A percentile compares a stretch with the other conserved stretches of the same genome.
Conservation (phyloP, 2,113 vertebrate species). For the Lepus americanus region DNA sequence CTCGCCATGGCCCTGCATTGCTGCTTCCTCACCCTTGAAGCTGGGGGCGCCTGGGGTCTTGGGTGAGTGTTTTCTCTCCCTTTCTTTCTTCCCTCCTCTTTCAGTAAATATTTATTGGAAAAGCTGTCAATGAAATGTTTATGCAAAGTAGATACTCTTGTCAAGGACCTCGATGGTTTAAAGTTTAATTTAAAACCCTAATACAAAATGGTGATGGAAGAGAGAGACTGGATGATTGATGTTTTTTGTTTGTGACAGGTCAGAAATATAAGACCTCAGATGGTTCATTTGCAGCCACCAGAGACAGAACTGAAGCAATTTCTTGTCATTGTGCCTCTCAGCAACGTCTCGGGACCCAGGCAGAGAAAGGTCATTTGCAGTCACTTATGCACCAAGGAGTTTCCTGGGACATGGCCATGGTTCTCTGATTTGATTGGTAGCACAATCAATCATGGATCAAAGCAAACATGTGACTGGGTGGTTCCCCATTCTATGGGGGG, state of each 20-base stretch:
- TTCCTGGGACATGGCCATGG: neutral
- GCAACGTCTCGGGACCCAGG: neutral
- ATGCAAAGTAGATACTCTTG: neutral
- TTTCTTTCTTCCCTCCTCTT: neutral
- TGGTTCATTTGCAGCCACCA: neutral
- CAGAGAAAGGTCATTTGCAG: neutral
- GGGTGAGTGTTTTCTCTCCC: neutral
- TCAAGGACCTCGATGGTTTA: neutral
- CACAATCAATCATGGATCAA: neutral
- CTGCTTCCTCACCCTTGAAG: neutral
- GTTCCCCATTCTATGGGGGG: neutral
- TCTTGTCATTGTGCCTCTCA: neutral
- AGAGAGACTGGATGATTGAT: neutral
- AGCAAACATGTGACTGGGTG: neutral
- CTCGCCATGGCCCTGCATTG: neutral
- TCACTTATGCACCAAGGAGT: neutral
- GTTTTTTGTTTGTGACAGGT: neutral
- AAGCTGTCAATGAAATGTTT: neutral
- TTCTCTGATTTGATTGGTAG: neutral
- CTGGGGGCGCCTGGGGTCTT: neutral
- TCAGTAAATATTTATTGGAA: neutral
- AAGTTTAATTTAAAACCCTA: neutral
- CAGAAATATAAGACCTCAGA: neutral
- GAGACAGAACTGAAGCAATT: neutral
- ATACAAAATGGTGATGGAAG: neutral